Evolutionary conservation across 2,888 invertebrate species (phyloP).

Genomic region (Macrophya annulata): DNA sequence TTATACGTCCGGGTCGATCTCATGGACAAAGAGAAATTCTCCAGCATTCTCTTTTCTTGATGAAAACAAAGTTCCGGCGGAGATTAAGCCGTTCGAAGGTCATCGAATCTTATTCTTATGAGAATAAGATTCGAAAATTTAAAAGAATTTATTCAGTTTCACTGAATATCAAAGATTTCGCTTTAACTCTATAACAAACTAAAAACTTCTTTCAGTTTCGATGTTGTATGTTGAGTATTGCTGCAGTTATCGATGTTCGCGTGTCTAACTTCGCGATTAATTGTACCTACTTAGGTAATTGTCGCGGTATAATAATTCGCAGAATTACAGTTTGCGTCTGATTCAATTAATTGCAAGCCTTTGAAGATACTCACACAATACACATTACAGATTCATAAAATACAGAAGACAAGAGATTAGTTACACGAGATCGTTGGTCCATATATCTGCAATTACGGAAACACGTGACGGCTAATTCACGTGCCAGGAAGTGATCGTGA

Average conservation of each 20-base stretch:
- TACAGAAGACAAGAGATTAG: neutral
- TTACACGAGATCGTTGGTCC: neutral
- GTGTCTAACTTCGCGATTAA: constrained; percentile 5
- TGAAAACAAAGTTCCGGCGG: neutral
- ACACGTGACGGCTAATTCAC: neutral
- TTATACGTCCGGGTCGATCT: constrained; percentile 41
- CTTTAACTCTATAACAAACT: neutral
- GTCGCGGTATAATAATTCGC: neutral
- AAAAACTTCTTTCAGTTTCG: neutral
- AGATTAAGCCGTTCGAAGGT: neutral
- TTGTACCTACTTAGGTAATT: neutral
- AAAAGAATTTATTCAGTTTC: neutral
- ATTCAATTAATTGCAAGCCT: neutral
- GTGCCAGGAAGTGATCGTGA: neutral
- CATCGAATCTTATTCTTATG: neutral
- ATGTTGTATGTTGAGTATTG: neutral
- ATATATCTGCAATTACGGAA: neutral
- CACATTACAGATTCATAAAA: neutral
- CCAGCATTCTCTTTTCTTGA: constrained; percentile 37
- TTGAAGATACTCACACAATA: neutral
- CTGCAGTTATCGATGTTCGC: constrained; percentile 10
- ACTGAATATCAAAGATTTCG: neutral
- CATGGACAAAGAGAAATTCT: constrained; percentile 48
- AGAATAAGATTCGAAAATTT: neutral
- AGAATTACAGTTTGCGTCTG: neutral